Evolutionary conservation across 2,113 vertebrate genomes (phyloP).

Genomic region (Serinus canaria): DNA sequence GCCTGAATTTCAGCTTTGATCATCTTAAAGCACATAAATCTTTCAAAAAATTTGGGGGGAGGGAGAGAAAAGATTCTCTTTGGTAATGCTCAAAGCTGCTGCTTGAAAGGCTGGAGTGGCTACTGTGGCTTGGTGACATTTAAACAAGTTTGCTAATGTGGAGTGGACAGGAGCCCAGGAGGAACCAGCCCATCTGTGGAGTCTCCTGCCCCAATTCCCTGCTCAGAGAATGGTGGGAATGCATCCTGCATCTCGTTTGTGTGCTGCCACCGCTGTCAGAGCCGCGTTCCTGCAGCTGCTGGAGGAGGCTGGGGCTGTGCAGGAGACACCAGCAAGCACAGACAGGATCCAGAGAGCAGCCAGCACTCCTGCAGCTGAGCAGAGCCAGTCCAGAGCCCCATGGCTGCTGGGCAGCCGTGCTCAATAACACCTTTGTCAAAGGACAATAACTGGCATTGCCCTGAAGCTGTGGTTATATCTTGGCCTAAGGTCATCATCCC

Average conservation of each 20-base stretch:
- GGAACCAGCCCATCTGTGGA: not conserved
- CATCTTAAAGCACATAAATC: constrained; percentile 68
- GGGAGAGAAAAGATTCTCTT: constrained; percentile 32
- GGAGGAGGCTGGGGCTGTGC: not conserved
- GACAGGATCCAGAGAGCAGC: not conserved
- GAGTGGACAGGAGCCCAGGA: constrained; percentile 4
- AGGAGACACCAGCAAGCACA: not conserved
- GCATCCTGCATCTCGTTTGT: not conserved
- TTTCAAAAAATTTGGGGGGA: constrained; percentile 26
- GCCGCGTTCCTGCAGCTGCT: not conserved
- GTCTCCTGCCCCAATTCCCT: not conserved
- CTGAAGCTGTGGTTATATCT: accelerated
- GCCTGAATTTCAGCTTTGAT: constrained; percentile 67
- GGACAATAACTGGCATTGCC: not conserved
- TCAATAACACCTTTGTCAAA: not conserved
- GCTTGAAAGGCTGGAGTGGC: constrained; percentile 25
- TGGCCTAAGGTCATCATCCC: not conserved
- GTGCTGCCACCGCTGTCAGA: not conserved
- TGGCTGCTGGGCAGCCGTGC: not conserved
- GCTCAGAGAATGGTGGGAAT: accelerated
- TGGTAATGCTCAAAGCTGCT: constrained; percentile 39
- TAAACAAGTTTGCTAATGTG: not conserved
- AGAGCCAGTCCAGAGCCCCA: not conserved
- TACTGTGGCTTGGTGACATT: not conserved
- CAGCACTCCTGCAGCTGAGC: not conserved